Base-by-base conservation (phyloP, 2,113 vertebrate species). In the Pycnonotus jocosus region DNA sequence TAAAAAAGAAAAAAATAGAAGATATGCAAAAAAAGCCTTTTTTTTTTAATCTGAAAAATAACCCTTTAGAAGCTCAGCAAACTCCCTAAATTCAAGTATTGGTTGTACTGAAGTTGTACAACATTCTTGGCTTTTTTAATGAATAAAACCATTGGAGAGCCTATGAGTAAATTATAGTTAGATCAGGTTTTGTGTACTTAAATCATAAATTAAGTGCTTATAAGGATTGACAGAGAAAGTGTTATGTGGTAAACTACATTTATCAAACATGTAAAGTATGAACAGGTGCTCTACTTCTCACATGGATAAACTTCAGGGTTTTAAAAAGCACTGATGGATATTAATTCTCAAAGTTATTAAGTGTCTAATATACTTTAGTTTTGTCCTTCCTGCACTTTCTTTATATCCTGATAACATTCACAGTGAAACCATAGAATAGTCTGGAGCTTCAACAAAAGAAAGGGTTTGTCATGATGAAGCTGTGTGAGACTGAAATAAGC, bases 1-100 rank as follows among this genome's bases (percentile, higher is more conserved):
- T 98, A 98, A 97, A 94, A 96, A 90, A 84, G 95, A 53, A 53
- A 53, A 28, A 76, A 96, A 69, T 40, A 86, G 27, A 48, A 42
- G 11, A 40, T 7, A 68, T 1, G 45, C 1, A 77, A 10, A 93
- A 35, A 69, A 53, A 1, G 2, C 24, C 1, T 1, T 1, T 0
- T 9, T 42, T 28, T 81, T 79, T 94, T 35, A 11, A 48, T 33
- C 64, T 45, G 15, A 74, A 66, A 48, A 79, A 37, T 42, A 76
- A 37, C 19, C 3, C 23, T 73, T 33, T 44, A 66, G 45, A 77
- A 88, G 48, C 25, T n/a, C 25, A 48, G 8, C 31, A 76, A 51
- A 47, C 2, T 4, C 30, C 25, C 76, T 19, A 79, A 77, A 74
- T 45, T 35, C 70, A 45, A 54, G 35, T 28, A 45, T 28, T 72